Evolutionary conservation across 30 jellyfish, hydroid and myxozoan species (phyloP).

Genomic region (Chironex yamaguchii): DNA sequence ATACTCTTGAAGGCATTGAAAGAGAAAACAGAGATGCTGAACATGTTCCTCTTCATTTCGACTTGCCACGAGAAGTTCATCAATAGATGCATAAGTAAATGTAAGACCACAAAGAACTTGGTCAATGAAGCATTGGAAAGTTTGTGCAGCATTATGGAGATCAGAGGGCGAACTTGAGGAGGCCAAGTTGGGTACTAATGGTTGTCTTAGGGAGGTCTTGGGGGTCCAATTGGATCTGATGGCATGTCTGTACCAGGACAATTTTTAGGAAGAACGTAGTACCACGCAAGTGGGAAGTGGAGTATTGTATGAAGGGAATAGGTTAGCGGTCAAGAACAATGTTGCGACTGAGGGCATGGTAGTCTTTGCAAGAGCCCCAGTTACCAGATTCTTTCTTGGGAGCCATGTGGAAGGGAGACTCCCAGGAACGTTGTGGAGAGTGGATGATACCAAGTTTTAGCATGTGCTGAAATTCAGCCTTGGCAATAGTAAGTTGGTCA

Average conservation of each 20-base stretch:
- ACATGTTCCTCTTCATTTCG: no score
- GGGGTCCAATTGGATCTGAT: background rate
- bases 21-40: no score
- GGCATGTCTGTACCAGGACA: background rate
- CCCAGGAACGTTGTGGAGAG: background rate
- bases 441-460: slow-evolving; percentile 15
- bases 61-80: no score
- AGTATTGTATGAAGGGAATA: background rate
- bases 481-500: slow-evolving; percentile 9
- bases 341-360: no score
- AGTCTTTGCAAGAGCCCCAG: background rate
- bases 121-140: no score
- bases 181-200: background rate
- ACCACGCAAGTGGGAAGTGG: background rate
- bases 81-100: no score
- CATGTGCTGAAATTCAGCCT: slow-evolving; percentile 41
- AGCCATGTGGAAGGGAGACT: background rate
- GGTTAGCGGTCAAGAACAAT: background rate
- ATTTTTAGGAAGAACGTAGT: background rate
- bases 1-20: no score
- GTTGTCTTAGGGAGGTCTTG: background rate
- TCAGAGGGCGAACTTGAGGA: background rate
- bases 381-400: background rate
- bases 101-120: no score
- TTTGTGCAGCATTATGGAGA: no score